phyloP scores from a whole-genome alignment of 1,140 invertebrate species.

The Euglossa dilemma region DNA sequence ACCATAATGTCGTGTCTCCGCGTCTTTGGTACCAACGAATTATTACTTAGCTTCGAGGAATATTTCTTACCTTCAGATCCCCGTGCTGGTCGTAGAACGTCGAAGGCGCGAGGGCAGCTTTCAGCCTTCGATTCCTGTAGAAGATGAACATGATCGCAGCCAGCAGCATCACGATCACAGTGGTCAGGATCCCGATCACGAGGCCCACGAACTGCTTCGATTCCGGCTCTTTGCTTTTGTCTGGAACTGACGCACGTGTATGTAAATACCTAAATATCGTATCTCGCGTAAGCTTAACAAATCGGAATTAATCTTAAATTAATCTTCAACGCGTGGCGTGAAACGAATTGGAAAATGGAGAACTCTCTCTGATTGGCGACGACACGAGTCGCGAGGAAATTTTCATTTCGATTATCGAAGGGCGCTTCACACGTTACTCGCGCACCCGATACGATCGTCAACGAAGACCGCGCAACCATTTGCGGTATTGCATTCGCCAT shows the following conservation, averaged over 20 bases:
- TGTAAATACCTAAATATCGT: neutral
- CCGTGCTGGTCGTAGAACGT: constrained; percentile 77
- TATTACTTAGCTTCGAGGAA: neutral
- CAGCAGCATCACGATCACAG: constrained; percentile 87
- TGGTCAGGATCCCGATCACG: constrained; percentile 89
- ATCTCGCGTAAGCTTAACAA: too few relatives aligned
- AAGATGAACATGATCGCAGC: constrained; percentile 89
- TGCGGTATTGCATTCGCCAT: neutral
- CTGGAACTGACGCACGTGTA: constrained; percentile 71
- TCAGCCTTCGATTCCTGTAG: constrained; percentile 86
- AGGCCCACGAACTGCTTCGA: constrained; percentile 87
- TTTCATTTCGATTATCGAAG: neutral
- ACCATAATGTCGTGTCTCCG: too few relatives aligned
- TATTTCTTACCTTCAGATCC: constrained; percentile 73
- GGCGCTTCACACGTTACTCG: neutral
- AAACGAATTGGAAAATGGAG: too few relatives aligned
- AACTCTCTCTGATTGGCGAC: neutral
- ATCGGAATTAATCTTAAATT: too few relatives aligned
- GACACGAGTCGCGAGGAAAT: neutral
- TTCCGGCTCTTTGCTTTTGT: constrained; percentile 82
- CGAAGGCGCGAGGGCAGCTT: constrained; percentile 79
- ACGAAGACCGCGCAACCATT: neutral
- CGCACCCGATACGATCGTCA: neutral
- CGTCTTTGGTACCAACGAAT: too few relatives aligned
- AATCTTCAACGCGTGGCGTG: too few relatives aligned